These are phyloP conservation scores for Rynchops niger DNA, from an alignment of 2,113 vertebrate genomes.

Conservation along the genomic window DNA sequence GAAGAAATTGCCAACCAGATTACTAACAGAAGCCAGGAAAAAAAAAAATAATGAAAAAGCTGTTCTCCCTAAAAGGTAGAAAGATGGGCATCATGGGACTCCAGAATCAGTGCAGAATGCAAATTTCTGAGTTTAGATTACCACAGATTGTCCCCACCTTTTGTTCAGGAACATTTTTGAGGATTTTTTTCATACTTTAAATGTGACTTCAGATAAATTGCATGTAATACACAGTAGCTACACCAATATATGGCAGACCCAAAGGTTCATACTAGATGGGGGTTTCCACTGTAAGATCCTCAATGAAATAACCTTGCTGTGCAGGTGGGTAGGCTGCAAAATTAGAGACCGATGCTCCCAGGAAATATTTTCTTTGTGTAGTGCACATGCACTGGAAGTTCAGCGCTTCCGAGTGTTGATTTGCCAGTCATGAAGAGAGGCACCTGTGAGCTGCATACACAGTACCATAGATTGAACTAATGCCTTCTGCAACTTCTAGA, in stretches of 20 bases:
- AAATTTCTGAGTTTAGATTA: neutral
- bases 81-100: neutral
- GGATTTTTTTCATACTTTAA: neutral
- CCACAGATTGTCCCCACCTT: neutral
- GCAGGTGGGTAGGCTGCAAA: neutral
- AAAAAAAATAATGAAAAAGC: neutral
- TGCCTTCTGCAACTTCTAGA: neutral
- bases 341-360: neutral
- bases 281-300: neutral
- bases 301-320: neutral
- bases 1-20: neutral
- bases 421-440: neutral
- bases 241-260: neutral
- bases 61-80: neutral
- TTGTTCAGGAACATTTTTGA: neutral
- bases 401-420: neutral
- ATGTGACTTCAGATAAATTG: neutral
- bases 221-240: neutral
- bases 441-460: rapidly evolving
- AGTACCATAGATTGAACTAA: neutral
- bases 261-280: neutral
- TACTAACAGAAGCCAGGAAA: neutral
- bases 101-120: neutral
- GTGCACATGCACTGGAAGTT: neutral
- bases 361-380: neutral